Evolutionary conservation across 2,797 vertebrate species (phyloP).

Genomic region (Malurus leucopterus): DNA sequence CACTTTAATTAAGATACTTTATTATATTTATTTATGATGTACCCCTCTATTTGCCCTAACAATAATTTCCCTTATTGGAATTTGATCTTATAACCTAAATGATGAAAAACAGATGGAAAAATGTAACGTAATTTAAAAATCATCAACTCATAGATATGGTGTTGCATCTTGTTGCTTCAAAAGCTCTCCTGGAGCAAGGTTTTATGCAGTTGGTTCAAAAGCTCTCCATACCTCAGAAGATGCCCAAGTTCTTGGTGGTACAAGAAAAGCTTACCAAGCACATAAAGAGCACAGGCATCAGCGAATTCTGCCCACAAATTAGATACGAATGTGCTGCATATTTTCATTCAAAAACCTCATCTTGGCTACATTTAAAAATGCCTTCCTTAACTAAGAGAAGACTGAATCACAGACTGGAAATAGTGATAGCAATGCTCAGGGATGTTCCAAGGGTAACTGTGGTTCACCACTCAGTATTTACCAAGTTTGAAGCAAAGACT

Average conservation of each 20-base stretch:
- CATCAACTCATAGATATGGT: neutral
- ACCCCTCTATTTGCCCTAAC: neutral
- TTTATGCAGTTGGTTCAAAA: slow-evolving; percentile 37
- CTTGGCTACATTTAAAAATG: slow-evolving; percentile 41
- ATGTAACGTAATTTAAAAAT: neutral
- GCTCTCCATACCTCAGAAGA: slow-evolving; percentile 40
- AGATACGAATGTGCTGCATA: slow-evolving; percentile 48
- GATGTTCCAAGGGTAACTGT: slow-evolving; percentile 59
- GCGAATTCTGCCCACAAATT: slow-evolving; percentile 72
- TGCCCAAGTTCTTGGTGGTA: slow-evolving; percentile 28
- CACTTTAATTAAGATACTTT: neutral
- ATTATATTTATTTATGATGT: neutral
- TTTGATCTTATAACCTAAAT: neutral
- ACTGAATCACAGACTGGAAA: slow-evolving; percentile 71
- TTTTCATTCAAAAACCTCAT: slow-evolving; percentile 65
- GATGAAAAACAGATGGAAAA: neutral
- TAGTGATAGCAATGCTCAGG: slow-evolving; percentile 44
- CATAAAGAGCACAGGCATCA: slow-evolving; percentile 59
- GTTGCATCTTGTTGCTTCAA: neutral
- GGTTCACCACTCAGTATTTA: slow-evolving; percentile 56
- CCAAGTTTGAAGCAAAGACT: slow-evolving; percentile 40
- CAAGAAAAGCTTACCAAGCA: slow-evolving; percentile 71
- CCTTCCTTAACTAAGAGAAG: slow-evolving; percentile 36
- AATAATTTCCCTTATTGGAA: neutral
- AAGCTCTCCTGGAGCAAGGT: neutral